These are phyloP conservation scores for Bostrychus sinensis DNA, from an alignment of 2,113 vertebrate genomes.

Conservation along the genomic window DNA sequence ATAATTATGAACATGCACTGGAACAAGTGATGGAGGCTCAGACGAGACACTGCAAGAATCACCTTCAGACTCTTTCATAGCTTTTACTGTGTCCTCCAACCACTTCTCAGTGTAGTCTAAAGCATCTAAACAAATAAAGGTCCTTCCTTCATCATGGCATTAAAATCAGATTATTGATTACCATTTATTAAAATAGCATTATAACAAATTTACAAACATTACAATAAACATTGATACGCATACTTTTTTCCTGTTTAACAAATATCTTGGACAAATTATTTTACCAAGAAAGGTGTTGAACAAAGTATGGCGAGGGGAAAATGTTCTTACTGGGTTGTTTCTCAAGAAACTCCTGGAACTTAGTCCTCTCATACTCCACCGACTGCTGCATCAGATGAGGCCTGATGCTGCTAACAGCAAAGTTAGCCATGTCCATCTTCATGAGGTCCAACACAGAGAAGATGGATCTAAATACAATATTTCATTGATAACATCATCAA, in stretches of 20 bases:
- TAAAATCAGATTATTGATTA: too few relatives aligned
- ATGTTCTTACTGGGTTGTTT: conserved; percentile 90
- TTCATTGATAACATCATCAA: too few relatives aligned
- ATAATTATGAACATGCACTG: conserved; percentile 83
- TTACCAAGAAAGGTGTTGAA: too few relatives aligned
- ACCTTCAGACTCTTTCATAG: conserved; percentile 63
- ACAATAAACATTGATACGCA: too few relatives aligned
- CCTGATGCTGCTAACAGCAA: conserved; percentile 90
- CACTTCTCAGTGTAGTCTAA: conserved; percentile 91
- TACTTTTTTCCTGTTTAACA: too few relatives aligned
- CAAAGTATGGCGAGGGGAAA: too few relatives aligned
- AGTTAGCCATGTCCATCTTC: conserved; percentile 98
- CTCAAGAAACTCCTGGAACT: conserved; percentile 93
- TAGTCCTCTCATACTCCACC: conserved; percentile 95
- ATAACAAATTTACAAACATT: too few relatives aligned
- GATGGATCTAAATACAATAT: conserved; percentile 81
- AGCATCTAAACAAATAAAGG: conserved; percentile 78
- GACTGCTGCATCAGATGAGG: conserved; percentile 96
- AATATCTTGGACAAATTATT: too few relatives aligned
- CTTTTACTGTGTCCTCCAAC: conserved; percentile 86
- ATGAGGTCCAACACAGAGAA: conserved; percentile 94
- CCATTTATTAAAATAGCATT: too few relatives aligned
- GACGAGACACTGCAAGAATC: conserved; percentile 54
- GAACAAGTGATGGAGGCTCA: conserved; percentile 39
- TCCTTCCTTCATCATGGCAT: neutral